Conservation (phyloP, 2,888 invertebrate species). For the Eupithecia inturbata region DNA sequence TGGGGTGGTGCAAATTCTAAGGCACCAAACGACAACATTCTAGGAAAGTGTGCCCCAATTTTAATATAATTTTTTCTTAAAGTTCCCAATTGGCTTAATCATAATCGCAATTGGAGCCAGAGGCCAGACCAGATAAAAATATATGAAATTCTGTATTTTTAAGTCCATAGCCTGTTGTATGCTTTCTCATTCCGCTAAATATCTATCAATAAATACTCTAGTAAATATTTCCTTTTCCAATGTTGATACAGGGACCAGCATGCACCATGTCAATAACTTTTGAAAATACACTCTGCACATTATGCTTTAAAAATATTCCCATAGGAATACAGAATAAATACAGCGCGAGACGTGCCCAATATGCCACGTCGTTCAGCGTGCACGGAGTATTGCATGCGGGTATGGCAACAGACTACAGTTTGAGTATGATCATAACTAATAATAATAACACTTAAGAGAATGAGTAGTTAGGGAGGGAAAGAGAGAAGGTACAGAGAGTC, state of each 20-base stretch:
- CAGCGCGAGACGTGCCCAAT: conserved; percentile 25
- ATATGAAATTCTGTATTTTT: background rate
- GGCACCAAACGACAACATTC: background rate
- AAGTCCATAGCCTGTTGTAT: background rate
- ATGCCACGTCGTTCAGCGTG: conserved; percentile 2
- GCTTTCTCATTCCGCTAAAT: background rate
- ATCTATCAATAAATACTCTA: background rate
- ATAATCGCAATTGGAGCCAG: background rate
- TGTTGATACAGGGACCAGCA: background rate
- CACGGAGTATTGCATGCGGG: conserved; percentile 10
- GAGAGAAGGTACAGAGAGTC: too few species aligned
- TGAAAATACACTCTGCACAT: conserved; percentile 15
- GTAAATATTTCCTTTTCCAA: background rate
- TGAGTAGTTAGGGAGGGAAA: too few species aligned
- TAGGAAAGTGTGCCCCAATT: background rate
- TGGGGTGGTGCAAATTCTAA: too few species aligned
- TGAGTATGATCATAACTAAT: background rate
- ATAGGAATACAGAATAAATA: conserved; percentile 29
- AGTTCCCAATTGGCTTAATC: background rate
- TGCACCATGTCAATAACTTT: conserved; percentile 7
- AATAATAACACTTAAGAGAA: background rate
- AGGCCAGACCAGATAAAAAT: background rate
- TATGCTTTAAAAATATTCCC: conserved; percentile 25
- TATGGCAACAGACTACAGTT: background rate
- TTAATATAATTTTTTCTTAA: too few species aligned